Evolutionary conservation across 30 jellyfish, hydroid and myxozoan species (phyloP).

Genomic region (Aurelia sp.): DNA sequence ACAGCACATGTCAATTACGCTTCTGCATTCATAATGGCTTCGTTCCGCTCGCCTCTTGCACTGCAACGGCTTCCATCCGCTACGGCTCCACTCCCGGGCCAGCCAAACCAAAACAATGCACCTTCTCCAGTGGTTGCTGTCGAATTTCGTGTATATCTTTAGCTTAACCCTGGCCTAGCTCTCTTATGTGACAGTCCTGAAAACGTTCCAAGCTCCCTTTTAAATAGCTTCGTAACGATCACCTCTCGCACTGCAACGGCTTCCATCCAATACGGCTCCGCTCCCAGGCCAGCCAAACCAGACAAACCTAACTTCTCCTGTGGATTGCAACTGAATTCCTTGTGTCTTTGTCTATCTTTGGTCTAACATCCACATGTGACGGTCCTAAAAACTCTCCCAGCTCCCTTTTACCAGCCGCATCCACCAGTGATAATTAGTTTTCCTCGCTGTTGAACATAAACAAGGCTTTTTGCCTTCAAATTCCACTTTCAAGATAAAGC

Average conservation of each 20-base stretch:
- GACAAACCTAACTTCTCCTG: conserved; percentile 18
- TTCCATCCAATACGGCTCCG: no score
- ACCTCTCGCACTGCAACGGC: not conserved
- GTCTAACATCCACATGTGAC: no score
- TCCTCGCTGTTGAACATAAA: conserved; percentile 33
- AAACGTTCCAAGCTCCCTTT: no score
- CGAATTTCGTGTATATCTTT: conserved; percentile 5
- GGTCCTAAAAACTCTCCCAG: no score
- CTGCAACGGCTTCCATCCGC: no score
- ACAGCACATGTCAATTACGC: conserved; percentile 85
- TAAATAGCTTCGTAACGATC: conserved; percentile 56
- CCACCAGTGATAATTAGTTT: conserved; percentile 6
- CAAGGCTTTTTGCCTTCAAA: conserved; percentile 25
- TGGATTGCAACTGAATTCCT: conserved; percentile 5
- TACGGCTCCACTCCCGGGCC: not conserved
- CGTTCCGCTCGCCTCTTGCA: conserved; percentile 19
- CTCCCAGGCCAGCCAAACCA: not conserved
- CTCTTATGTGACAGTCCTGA: not conserved
- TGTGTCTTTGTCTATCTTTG: no score
- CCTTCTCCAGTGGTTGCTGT: conserved; percentile 14
- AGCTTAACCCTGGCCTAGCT: conserved; percentile 9
- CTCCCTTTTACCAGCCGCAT: not conserved
- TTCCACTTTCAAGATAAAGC: conserved; percentile 25
- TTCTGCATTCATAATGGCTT: conserved; percentile 61
- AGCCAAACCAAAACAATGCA: conserved; percentile 18